Percentiles rank a stretch among this genome's conserved stretches.
Conservation (phyloP, 2,888 invertebrate genomes). For the Allophyes oxyacanthae region DNA sequence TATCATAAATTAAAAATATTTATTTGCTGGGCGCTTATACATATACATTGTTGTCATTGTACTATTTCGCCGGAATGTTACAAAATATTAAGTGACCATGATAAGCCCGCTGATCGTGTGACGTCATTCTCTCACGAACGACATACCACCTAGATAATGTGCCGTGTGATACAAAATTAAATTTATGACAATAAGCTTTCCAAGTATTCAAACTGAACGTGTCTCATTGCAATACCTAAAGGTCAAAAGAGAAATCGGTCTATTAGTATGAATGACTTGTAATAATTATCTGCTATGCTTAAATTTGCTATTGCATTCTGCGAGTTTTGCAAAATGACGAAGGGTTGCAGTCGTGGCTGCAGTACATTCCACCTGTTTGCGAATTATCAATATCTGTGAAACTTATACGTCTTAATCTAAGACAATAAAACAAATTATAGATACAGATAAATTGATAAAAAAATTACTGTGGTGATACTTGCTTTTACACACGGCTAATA, state of each 20-base stretch:
- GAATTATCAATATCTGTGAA: too few species aligned
- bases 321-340: too few species aligned
- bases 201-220: constrained; percentile 16
- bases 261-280: constrained; percentile 11
- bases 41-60: constrained; percentile 2
- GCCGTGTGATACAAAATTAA: constrained; percentile 11
- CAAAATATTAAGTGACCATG: constrained; percentile 22
- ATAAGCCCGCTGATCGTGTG: constrained; percentile 11
- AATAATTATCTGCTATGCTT: constrained; percentile 2
- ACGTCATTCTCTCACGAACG: constrained; percentile 15
- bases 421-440: too few species aligned
- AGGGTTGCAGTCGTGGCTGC: too few species aligned
- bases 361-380: too few species aligned
- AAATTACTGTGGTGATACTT: too few species aligned
- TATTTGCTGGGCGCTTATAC: constrained; percentile 1
- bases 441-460: too few species aligned
- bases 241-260: constrained; percentile 25
- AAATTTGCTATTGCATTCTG: not conserved
- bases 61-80: not conserved
- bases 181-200: constrained; percentile 19
- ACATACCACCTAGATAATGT: constrained; percentile 13
- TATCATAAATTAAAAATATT: constrained; percentile 1
- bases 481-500: too few species aligned
- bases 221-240: constrained; percentile 23
- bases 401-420: too few species aligned